These are phyloP conservation scores for Anticlea derivata DNA, from an alignment of 2,888 invertebrate genomes.

Conservation along the genomic window DNA sequence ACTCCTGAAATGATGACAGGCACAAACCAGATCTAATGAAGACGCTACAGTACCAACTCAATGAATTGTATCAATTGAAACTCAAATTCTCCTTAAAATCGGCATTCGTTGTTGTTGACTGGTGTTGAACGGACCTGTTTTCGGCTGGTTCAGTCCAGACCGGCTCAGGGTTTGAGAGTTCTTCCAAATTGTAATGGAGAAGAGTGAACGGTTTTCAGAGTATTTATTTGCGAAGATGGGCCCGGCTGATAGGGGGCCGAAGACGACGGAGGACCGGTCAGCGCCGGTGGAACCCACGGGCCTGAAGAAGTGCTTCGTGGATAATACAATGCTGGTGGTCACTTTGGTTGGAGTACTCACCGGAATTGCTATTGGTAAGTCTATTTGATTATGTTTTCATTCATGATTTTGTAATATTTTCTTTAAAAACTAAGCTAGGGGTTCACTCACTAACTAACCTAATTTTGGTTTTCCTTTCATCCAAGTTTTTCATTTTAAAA, in stretches of 20 bases:
- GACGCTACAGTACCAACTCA: constrained; percentile 2
- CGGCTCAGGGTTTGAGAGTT: constrained; percentile 51
- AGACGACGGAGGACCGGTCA: constrained; percentile 84
- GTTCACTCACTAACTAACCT: too few species aligned
- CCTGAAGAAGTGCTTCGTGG: constrained; percentile 86
- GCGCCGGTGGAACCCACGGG: constrained; percentile 87
- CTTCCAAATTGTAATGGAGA: constrained; percentile 81
- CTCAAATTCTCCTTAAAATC: not conserved
- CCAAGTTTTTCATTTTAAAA: too few species aligned
- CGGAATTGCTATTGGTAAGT: constrained; percentile 89
- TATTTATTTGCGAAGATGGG: constrained; percentile 93
- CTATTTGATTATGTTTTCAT: not conserved
- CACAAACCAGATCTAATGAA: constrained; percentile 10
- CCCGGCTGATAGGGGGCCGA: constrained; percentile 84
- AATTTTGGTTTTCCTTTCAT: too few species aligned
- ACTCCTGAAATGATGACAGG: constrained; percentile 10
- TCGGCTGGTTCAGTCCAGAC: constrained; percentile 41
- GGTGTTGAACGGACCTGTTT: constrained; percentile 12
- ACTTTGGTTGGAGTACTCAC: constrained; percentile 91
- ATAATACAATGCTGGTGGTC: constrained; percentile 90
- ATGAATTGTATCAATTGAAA: constrained; percentile 16
- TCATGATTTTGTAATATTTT: too few species aligned
- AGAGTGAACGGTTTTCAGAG: constrained; percentile 89
- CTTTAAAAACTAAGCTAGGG: too few species aligned
- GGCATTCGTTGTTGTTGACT: constrained; percentile 7